These are phyloP conservation scores for Xylophagus ater DNA, from an alignment of 2,888 invertebrate species.

Conservation along the genomic window DNA sequence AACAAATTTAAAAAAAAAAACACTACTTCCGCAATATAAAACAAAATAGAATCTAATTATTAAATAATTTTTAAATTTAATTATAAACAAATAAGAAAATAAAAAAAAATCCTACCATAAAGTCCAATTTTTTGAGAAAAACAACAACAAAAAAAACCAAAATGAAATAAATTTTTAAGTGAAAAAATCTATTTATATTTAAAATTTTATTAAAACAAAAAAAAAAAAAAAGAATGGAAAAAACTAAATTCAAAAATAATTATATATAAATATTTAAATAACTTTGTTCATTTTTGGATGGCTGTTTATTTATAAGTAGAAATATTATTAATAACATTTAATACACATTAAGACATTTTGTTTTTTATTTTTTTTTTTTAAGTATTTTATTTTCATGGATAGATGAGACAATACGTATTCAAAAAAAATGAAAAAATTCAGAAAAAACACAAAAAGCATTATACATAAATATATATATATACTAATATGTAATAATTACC, in stretches of 20 bases:
- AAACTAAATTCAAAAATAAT: slow-evolving; percentile 8
- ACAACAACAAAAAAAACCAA: background rate
- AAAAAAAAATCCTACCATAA: background rate
- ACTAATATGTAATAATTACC: no score
- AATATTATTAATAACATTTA: slow-evolving; percentile 5
- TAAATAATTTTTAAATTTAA: no score
- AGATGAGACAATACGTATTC: slow-evolving; percentile 19
- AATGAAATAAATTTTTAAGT: background rate
- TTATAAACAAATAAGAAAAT: background rate
- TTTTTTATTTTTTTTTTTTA: no score
- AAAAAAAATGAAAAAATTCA: slow-evolving; percentile 7
- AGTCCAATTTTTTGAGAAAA: background rate
- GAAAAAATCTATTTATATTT: slow-evolving; percentile 4
- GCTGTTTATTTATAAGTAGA: slow-evolving; percentile 14
- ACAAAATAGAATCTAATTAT: no score
- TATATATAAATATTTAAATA: slow-evolving; percentile 3
- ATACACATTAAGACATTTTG: no score
- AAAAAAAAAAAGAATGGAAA: slow-evolving; percentile 3
- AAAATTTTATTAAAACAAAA: slow-evolving; percentile 1
- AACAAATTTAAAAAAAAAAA: no score
- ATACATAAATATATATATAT: background rate
- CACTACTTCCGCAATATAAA: no score
- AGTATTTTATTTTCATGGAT: slow-evolving; percentile 10
- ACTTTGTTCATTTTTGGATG: slow-evolving; percentile 17
- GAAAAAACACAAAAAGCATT: background rate